Percentiles rank a stretch among this genome's conserved stretches.
Evolutionary conservation across 2,113 vertebrate species (phyloP).

Genomic region (Otocyon megalotis): DNA sequence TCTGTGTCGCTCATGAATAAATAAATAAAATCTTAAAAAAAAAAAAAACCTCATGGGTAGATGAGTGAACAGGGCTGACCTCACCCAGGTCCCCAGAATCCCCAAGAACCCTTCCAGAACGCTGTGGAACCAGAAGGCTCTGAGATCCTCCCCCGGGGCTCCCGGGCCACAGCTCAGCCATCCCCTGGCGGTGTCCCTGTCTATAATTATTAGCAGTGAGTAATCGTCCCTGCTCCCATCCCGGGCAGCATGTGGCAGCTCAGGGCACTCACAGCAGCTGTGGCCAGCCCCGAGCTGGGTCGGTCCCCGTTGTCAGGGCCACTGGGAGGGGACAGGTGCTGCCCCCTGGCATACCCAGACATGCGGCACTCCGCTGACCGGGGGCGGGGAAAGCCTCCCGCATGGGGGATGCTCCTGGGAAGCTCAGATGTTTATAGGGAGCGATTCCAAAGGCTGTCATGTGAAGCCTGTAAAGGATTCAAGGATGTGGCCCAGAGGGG

Average conservation of each 20-base stretch:
- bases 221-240: not conserved
- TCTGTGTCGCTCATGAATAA: no score
- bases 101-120: not conserved
- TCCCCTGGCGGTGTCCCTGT: not conserved
- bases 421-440: not conserved
- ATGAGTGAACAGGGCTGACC: not conserved
- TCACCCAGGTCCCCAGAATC: not conserved
- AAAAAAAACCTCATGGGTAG: not conserved
- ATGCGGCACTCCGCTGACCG: not conserved
- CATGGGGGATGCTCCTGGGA: not conserved
- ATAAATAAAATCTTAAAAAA: no score
- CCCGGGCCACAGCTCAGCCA: not conserved
- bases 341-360: not conserved
- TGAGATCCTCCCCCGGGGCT: accelerated
- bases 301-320: constrained; percentile 31
- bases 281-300: not conserved
- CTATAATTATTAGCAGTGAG: constrained; percentile 64
- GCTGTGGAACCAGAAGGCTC: not conserved
- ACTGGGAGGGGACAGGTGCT: constrained; percentile 33
- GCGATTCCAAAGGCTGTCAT: not conserved
- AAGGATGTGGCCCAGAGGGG: not conserved
- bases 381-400: not conserved
- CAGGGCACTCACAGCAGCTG: constrained; percentile 49
- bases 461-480: not conserved
- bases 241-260: not conserved